phyloP scores from a whole-genome alignment of 2,888 invertebrate genomes.

The Melanostoma scalare region DNA sequence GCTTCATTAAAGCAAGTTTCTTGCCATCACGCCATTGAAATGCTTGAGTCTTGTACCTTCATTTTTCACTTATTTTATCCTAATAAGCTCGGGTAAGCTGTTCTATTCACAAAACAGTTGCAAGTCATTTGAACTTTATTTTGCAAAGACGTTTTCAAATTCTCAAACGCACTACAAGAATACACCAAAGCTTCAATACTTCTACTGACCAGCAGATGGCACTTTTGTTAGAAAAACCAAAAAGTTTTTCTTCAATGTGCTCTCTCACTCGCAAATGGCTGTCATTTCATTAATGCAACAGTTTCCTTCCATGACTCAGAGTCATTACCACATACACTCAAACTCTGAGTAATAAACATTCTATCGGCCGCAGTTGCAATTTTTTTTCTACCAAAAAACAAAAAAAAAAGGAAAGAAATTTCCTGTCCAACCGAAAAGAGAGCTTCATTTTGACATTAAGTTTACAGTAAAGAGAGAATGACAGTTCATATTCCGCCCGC shows the following conservation, averaged over 20 bases:
- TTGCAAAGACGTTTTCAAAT: background rate
- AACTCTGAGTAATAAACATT: background rate
- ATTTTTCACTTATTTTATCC: no score
- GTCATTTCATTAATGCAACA: slow-evolving; percentile 29
- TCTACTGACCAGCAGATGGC: slow-evolving; percentile 45
- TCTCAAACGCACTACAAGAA: background rate
- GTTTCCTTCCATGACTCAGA: slow-evolving; percentile 27
- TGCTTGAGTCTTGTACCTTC: no score
- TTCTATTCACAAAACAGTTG: no score
- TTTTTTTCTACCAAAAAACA: slow-evolving; percentile 1
- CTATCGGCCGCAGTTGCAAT: no score
- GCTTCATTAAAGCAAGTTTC: no score
- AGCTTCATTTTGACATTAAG: slow-evolving; percentile 12
- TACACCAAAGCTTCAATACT: background rate
- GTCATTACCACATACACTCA: background rate
- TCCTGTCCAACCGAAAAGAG: background rate
- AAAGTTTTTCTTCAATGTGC: background rate
- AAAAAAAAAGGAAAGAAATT: background rate
- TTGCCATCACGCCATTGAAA: no score
- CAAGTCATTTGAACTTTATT: no score
- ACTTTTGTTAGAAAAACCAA: background rate
- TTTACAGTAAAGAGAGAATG: slow-evolving; percentile 22
- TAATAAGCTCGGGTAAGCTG: no score
- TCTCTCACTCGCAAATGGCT: background rate
- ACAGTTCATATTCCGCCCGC: background rate